These are phyloP conservation scores for Dromiciops gliroides DNA, from an alignment of 2,113 vertebrate species.

Conservation along the genomic window DNA sequence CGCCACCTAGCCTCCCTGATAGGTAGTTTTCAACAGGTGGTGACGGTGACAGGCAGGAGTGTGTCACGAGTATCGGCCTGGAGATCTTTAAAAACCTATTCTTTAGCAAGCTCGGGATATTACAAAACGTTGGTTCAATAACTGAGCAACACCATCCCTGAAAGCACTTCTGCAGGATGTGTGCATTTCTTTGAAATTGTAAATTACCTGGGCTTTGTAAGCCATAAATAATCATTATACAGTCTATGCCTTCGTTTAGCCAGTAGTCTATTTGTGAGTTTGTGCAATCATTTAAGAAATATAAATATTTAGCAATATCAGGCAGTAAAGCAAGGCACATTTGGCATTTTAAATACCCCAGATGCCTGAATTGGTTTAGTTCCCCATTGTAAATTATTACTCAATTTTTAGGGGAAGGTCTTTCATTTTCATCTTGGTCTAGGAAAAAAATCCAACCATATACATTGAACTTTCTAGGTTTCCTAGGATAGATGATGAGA, in stretches of 20 bases:
- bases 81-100: neutral
- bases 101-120: neutral
- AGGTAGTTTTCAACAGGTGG: neutral
- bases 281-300: neutral
- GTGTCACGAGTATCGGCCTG: neutral
- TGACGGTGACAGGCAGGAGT: neutral
- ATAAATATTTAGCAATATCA: neutral
- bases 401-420: neutral
- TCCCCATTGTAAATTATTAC: neutral
- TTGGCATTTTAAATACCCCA: neutral
- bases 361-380: slow-evolving; percentile 3
- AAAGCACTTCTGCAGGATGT: neutral
- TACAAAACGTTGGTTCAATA: neutral
- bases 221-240: neutral
- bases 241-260: slow-evolving; percentile 20
- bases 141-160: neutral
- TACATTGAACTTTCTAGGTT: neutral
- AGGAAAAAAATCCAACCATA: neutral
- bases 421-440: neutral
- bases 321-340: neutral
- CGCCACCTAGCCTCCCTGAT: no score
- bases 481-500: neutral
- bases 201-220: neutral
- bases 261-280: neutral
- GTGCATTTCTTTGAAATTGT: slow-evolving; percentile 2